Evolutionary conservation across 2,888 invertebrate genomes (phyloP), one percentile per base, ranked within the genome.

Genomic region (Euzetes globulus): DNA sequence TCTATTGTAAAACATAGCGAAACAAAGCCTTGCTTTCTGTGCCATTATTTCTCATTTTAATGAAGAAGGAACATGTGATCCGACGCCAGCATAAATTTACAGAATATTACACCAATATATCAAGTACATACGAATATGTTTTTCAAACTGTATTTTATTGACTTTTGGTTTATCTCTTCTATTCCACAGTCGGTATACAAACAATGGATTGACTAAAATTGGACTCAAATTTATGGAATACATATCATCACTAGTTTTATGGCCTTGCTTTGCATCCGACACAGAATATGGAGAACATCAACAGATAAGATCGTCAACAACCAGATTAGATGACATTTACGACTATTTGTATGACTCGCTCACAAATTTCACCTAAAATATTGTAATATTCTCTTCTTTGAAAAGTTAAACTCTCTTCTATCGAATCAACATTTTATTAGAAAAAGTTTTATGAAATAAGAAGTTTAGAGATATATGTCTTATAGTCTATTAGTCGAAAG

Each of bases 71-170:
- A 52, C 52, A 52, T 52, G 52, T 52, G 58, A 58, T 58, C 11
- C 19, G 58, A 27, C 15, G 27, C 27, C 15, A 5, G 5, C 17
- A 22, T 58, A 58, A 4, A 58, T 58, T 58, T 13, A 50, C n/a
- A 19, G 19, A 19, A 50, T 50, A 50, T 50, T 41, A 41, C 13
- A 41, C 41, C 11, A 50, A 19, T n/a, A 50, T 50, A 50, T 50
- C 19, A 50, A 19, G n/a, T 50, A 50, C 19, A 19, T 19, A 27
- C 1, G 4, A 6, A 60, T 60, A 2, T 22, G 27, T 60, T 13
- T 60, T 60, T 60, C 60, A 60, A 60, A 60, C 60, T 27, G n/a
- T 60, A 60, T 60, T 60, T 19, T 60, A 60, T 60, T 60, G 60
- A 60, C 60, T 60, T 60, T 50, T 25, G 27, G 58, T 27, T 60